These are phyloP conservation scores for Rhopalosiphum padi DNA, from an alignment of 1,140 invertebrate species.

Conservation along the genomic window DNA sequence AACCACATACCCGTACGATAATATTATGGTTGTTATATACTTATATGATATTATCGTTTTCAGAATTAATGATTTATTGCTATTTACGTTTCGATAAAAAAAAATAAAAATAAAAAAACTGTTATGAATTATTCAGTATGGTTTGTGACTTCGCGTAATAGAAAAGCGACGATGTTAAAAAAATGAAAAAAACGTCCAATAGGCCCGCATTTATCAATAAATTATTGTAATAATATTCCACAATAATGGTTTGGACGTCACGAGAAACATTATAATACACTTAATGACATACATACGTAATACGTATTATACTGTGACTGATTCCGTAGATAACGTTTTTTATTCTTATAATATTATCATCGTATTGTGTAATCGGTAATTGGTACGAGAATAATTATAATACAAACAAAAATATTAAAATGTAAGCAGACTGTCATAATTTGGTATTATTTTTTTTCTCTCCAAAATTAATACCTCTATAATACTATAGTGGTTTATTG, in stretches of 20 bases:
- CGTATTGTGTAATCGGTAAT: not conserved
- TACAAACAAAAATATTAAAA: not conserved
- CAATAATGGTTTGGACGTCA: not conserved
- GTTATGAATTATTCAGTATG: conserved; percentile 38
- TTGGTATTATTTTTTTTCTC: not conserved
- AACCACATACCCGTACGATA: not conserved
- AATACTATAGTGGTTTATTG: not conserved
- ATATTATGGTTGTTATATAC: not conserved
- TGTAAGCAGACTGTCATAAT: not conserved
- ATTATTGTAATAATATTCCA: conserved; percentile 16
- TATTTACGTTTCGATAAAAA: conserved; percentile 24
- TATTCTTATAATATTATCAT: not conserved
- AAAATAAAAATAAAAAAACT: not conserved
- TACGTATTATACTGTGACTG: not conserved
- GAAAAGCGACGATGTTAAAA: not conserved
- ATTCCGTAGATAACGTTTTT: not conserved
- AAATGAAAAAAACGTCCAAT: not conserved
- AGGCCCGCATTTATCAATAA: conserved; percentile 45
- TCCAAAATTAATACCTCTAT: not conserved
- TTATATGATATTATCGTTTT: conserved; percentile 4
- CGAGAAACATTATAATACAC: not conserved
- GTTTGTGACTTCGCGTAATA: not conserved
- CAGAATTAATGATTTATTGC: conserved; percentile 21
- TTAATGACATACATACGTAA: not conserved
- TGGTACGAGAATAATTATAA: not conserved